These are phyloP conservation scores for Cryptophagus acutangulus DNA, from an alignment of 2,888 invertebrate genomes.

Conservation along the genomic window DNA sequence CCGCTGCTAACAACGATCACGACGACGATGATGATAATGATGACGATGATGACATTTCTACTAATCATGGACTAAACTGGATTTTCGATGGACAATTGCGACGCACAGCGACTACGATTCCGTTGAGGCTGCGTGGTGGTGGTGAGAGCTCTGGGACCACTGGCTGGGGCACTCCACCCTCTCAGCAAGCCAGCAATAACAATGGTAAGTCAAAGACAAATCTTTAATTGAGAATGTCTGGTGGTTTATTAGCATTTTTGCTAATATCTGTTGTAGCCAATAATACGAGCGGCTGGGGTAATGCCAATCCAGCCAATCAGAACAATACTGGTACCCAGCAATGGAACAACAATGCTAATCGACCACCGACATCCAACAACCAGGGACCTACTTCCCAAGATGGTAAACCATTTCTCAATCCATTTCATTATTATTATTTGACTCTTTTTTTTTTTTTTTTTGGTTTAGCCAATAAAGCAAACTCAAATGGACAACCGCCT, in stretches of 20 bases:
- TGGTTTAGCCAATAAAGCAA: conserved; percentile 42
- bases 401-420: conserved; percentile 30
- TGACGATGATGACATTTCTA: conserved; percentile 31
- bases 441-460: conserved; percentile 5
- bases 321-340: conserved; percentile 45
- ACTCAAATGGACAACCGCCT: conserved; percentile 50
- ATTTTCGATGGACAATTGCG: conserved; percentile 32
- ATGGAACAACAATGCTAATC: conserved; percentile 46
- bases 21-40: conserved; percentile 31
- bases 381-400: conserved; percentile 42
- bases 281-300: conserved; percentile 52
- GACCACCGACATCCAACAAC: conserved; percentile 41
- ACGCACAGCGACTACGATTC: conserved; percentile 33
- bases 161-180: conserved; percentile 74
- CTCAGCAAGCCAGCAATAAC: conserved; percentile 58
- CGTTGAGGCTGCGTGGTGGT: conserved; percentile 67
- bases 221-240: conserved; percentile 3
- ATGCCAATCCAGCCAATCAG: conserved; percentile 46
- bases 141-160: conserved; percentile 74
- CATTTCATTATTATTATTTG: background rate
- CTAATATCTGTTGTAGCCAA: conserved; percentile 32
- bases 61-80: conserved; percentile 49
- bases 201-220: conserved; percentile 50
- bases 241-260: conserved; percentile 18
- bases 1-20: conserved; percentile 32